phyloP scores from a whole-genome alignment of 2,797 vertebrate genomes.

The Pseudochirops corinnae region DNA sequence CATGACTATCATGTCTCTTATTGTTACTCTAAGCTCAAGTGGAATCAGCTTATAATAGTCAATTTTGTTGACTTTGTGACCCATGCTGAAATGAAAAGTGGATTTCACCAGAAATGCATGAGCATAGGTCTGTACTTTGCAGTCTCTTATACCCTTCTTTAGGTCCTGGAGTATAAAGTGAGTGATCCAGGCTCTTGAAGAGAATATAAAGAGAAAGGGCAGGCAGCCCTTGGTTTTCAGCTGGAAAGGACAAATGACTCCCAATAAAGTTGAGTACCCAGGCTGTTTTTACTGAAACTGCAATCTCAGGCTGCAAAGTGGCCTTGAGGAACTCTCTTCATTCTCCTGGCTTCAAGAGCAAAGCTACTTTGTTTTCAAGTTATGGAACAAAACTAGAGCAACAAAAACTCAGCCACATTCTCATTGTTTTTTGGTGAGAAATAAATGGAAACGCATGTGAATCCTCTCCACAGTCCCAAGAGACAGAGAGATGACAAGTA shows the following conservation, averaged over 20 bases:
- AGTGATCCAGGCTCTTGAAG: constrained; percentile 17
- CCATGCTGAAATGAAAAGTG: constrained; percentile 27
- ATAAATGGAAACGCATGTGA: constrained; percentile 74
- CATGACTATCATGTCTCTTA: not conserved
- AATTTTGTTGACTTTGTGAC: constrained; percentile 29
- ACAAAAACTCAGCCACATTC: constrained; percentile 52
- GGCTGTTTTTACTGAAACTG: not conserved
- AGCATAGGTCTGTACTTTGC: not conserved
- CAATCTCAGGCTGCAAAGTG: not conserved
- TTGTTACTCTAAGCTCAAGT: not conserved
- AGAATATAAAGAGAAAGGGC: constrained; percentile 15
- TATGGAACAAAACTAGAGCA: constrained; percentile 56
- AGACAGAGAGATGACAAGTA: constrained; percentile 41
- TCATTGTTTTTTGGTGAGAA: constrained; percentile 73
- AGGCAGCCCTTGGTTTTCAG: constrained; percentile 26
- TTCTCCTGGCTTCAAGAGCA: constrained; percentile 55
- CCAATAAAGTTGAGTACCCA: not conserved
- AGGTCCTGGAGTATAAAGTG: not conserved
- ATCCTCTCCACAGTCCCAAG: constrained; percentile 37
- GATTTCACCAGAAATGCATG: constrained; percentile 16
- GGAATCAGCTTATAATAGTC: not conserved
- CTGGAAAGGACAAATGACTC: constrained; percentile 17
- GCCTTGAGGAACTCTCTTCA: constrained; percentile 9
- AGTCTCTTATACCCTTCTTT: constrained; percentile 5
- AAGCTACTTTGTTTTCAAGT: constrained; percentile 68